Evolutionary conservation across 2,888 invertebrate species (phyloP), one percentile per base, ranked within the genome.

Genomic region (Tortricodes alternella): DNA sequence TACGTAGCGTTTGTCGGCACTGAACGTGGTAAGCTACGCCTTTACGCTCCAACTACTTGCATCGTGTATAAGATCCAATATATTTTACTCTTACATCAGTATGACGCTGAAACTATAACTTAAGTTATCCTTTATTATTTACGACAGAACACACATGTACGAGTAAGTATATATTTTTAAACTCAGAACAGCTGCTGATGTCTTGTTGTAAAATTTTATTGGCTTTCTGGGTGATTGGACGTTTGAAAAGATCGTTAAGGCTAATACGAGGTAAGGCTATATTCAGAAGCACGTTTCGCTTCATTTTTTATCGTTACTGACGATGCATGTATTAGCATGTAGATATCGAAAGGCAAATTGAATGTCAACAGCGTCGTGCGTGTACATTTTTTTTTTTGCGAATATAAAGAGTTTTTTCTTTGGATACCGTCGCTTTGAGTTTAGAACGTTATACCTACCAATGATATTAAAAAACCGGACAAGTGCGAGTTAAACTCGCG

Each of bases 211-310:
- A 73, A 71, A 64, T 62, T 67, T 72, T 74, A 75, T 75, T 72
- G 65, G 64, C 73, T 71, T 60, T 78, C 71, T 72, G 74, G 21
- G 71, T 79, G 77, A 82, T 82, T 78, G 77, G 74, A 70, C 68
- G 62, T 66, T 71, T 59, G 62, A 62, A 70, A 67, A 67, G 63
- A 60, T 65, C 64, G 65, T 76, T 71, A 75, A 72, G 69, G 53
- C 70, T 68, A 65, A 68, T 66, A 70, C 61, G 66, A 67, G 67
- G 66, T 63, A 59, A 57, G 41, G 65, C 50, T 56, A 23, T 78
- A 84, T 83, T 81, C 84, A 61, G 35, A 63, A 68, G 69, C 85
- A 84, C 83, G 85, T 78, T 64, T 5, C 56, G 41, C 62, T 71
- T 61, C 73, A 67, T 62, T 75, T 74, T 74, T 76, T 76, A 74